Percentiles rank a stretch among this genome's conserved stretches.
These are phyloP conservation scores for Melanchra persicariae DNA, from an alignment of 2,888 invertebrate genomes.

Conservation along the genomic window DNA sequence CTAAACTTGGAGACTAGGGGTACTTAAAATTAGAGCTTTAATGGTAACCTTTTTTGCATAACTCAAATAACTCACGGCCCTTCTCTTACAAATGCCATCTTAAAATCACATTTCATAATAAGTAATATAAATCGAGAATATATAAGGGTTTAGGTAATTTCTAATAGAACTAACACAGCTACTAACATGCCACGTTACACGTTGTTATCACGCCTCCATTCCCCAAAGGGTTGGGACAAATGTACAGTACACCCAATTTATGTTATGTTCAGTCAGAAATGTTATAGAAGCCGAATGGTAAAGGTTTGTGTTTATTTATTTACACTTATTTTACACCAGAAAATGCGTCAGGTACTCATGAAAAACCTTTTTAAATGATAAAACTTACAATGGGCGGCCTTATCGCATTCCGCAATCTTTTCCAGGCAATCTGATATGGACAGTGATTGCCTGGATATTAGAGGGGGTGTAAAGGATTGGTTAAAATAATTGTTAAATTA, in stretches of 20 bases:
- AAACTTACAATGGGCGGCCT: neutral
- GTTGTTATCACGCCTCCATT: neutral
- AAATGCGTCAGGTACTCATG: neutral
- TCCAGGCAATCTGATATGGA: neutral
- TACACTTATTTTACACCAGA: neutral
- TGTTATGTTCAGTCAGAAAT: neutral
- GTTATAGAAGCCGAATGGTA: neutral
- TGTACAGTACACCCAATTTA: slow-evolving; percentile 14
- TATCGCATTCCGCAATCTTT: neutral
- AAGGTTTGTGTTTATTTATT: neutral
- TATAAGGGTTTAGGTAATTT: neutral
- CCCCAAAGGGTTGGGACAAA: slow-evolving; percentile 19
- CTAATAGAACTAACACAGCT: neutral
- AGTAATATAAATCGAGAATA: too few species aligned
- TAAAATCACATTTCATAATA: neutral
- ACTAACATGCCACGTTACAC: neutral
- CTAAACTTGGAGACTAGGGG: neutral
- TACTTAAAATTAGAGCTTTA: neutral
- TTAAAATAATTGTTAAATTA: slow-evolving; percentile 4
- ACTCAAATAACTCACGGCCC: neutral
- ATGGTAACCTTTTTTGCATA: neutral
- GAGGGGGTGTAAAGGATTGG: neutral
- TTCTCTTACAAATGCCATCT: neutral
- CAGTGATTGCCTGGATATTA: neutral
- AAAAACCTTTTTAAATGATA: neutral